Evolutionary conservation across 2,797 vertebrate species (phyloP), one percentile per base, ranked within the genome.

Genomic region (Hirundo rustica): DNA sequence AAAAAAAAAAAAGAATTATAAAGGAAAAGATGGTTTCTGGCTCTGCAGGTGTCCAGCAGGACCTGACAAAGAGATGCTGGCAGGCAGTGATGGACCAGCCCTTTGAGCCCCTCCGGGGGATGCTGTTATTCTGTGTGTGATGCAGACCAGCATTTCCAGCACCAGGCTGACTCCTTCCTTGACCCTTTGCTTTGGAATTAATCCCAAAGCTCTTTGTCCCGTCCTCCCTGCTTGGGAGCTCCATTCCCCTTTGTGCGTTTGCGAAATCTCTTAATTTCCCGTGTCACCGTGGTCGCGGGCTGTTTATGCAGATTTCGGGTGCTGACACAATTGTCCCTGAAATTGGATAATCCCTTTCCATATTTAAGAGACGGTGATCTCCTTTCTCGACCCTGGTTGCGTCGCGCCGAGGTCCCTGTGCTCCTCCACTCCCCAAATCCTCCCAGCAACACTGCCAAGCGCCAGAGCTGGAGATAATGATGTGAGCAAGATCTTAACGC

Each of bases 221-320:
- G 29, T 84, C 84, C 51, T 70, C 70, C 65, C 40, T 90, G 65
- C 93, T 95, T 95, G 95, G 92, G 94, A 95, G 94, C 65, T 73
- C 54, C 54, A 1, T 34, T 93, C 44, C 58, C 74, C 60, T 90
- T 95, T 93, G 85, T 94, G 89, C 22, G 47, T 11, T 48, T 34
- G 71, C 60, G 77, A 88, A 88, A 86, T 78, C 83, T 84, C 89
- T 78, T 72, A 29, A 93, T 84, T 94, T 89, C 6, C 89, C 36
- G 1, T 60, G 94, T 78, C 95, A 26, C 16, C 3, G 5, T 68
- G 85, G 76, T 88, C 73, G 61, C 93, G 58, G 93, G 87, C 85
- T 20, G 76, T 86, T 93, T 74, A 88, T 86, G 95, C 89, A 96
- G 89, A 90, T 94, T 81, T 16, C 9, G 5, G 9, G 36, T 11